Conservation (phyloP, 2,113 vertebrate species). For the Pomatorhinus ruficollis region DNA sequence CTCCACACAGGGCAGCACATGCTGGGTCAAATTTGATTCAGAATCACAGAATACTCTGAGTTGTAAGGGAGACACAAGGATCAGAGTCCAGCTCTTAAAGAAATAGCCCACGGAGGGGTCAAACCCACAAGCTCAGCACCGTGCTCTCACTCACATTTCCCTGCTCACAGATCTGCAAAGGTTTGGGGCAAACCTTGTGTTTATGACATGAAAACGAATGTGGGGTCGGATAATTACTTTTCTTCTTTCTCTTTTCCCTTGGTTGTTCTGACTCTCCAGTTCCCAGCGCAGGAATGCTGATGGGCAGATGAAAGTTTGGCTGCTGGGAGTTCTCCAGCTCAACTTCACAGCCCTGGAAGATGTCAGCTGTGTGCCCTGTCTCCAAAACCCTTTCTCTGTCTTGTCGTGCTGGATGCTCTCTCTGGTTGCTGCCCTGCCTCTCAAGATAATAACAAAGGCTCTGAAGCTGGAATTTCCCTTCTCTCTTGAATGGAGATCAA, state of each 20-base stretch:
- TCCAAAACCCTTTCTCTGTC: neutral
- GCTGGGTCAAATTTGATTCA: neutral
- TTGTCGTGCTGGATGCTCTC: neutral
- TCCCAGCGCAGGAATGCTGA: neutral
- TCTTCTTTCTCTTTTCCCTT: neutral
- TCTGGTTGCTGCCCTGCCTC: neutral
- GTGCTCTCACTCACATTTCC: neutral
- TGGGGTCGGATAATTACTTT: neutral
- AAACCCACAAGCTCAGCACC: neutral
- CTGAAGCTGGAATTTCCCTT: constrained; percentile 6
- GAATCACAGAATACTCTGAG: neutral
- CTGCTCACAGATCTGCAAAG: neutral
- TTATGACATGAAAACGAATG: neutral
- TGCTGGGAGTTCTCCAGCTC: constrained; percentile 16
- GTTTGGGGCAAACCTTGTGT: neutral
- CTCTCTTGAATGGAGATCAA: constrained; percentile 7
- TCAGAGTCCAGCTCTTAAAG: neutral
- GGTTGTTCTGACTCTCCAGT: neutral
- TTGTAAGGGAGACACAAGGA: neutral
- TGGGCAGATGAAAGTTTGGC: neutral
- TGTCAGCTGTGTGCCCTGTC: neutral
- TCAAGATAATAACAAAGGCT: neutral
- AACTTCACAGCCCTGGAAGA: neutral
- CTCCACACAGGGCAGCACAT: fast-evolving
- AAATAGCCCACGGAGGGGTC: neutral